A percentile compares a stretch with the other conserved stretches of the same genome.
Conservation (phyloP, 2,888 invertebrate species). For the Aricia artaxerxes region DNA sequence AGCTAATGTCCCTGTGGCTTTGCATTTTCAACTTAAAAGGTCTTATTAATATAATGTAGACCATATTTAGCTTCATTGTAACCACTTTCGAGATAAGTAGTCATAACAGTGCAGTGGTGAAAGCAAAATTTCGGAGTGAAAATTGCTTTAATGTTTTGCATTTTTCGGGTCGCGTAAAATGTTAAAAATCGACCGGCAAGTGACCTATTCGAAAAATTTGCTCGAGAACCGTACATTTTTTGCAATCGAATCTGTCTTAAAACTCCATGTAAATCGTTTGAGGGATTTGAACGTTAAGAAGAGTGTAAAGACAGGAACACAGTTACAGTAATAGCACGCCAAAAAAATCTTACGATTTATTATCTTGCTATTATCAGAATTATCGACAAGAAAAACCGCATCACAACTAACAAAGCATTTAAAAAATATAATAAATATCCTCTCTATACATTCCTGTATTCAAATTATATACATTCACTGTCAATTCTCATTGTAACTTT, state of each 20-base stretch:
- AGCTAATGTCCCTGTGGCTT: slow-evolving; percentile 25
- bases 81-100: background rate
- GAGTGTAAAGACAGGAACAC: too few relatives aligned
- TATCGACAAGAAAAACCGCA: too few relatives aligned
- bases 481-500: background rate
- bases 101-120: slow-evolving; percentile 11
- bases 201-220: too few relatives aligned
- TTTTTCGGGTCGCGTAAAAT: background rate
- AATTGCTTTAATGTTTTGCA: background rate
- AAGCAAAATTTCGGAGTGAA: background rate
- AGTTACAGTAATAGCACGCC: too few relatives aligned
- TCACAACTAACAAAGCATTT: too few relatives aligned
- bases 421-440: too few relatives aligned
- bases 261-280: too few relatives aligned
- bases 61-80: background rate
- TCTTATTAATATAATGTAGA: slow-evolving; percentile 20
- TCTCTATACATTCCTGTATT: background rate
- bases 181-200: background rate
- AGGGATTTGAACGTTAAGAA: too few relatives aligned
- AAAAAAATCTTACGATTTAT: too few relatives aligned
- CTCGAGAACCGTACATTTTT: too few relatives aligned
- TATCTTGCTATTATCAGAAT: too few relatives aligned
- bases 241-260: too few relatives aligned
- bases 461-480: background rate
- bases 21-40: slow-evolving; percentile 25